phyloP scores from a whole-genome alignment of 2,113 vertebrate genomes.

The Sisor rabdophorus region DNA sequence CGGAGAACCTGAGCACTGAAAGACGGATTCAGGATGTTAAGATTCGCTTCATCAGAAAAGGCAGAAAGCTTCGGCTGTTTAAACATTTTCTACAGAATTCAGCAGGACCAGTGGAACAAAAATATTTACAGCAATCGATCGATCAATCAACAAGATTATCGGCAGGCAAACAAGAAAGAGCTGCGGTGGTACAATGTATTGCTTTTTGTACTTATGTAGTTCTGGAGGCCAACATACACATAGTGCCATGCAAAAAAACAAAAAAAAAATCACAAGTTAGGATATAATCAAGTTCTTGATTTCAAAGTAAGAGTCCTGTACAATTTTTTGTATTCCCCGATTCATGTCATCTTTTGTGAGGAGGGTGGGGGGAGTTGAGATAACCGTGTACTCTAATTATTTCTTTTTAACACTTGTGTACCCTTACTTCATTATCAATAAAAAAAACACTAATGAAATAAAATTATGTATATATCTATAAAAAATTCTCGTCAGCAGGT shows the following conservation, averaged over 20 bases:
- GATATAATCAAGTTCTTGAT: not conserved
- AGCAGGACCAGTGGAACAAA: not conserved
- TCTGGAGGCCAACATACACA: constrained; percentile 39
- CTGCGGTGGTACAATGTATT: constrained; percentile 24
- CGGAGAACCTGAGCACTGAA: constrained; percentile 24
- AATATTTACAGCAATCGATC: constrained; percentile 40
- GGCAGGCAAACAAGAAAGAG: constrained; percentile 23
- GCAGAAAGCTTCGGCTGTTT: constrained; percentile 12
- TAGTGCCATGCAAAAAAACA: constrained; percentile 47
- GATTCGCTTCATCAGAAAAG: constrained; percentile 22
- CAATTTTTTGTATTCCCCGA: constrained; percentile 7
- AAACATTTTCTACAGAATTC: constrained; percentile 32
- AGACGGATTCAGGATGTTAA: constrained; percentile 49
- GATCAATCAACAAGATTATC: too few species aligned
- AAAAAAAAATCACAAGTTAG: not conserved
- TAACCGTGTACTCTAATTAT: too few species aligned
- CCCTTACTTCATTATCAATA: not conserved
- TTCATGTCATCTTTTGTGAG: too few species aligned
- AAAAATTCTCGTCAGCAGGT: not conserved
- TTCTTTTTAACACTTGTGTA: not conserved
- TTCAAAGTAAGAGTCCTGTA: not conserved
- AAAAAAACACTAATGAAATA: not conserved
- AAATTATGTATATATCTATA: not conserved
- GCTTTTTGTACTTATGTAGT: constrained; percentile 39
- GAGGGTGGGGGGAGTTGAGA: too few species aligned